These are phyloP conservation scores for Burhinus bistriatus DNA, from an alignment of 2,113 vertebrate species.

Conservation along the genomic window DNA sequence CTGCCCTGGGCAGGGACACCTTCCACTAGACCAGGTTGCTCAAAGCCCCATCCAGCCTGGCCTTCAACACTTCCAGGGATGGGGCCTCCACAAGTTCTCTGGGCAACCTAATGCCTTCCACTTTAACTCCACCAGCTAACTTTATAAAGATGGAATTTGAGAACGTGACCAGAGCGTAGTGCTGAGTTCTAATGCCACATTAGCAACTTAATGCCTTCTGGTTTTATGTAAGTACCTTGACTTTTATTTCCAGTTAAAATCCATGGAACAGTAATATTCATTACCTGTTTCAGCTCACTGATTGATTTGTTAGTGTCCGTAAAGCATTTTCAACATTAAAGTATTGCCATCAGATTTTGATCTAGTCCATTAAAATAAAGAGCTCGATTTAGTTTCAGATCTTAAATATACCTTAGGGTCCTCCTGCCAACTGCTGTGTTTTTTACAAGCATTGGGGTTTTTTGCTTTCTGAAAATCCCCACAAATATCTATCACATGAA, in stretches of 20 bases:
- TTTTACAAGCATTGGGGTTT: not conserved
- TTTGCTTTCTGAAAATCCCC: not conserved
- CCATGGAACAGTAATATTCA: not conserved
- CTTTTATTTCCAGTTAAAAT: constrained; percentile 37
- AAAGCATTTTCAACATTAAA: not conserved
- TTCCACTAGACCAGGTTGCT: not conserved
- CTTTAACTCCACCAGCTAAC: not conserved
- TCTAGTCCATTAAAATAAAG: not conserved
- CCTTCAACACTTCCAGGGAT: not conserved
- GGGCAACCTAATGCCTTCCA: not conserved
- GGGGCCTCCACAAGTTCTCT: not conserved
- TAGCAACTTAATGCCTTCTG: not conserved
- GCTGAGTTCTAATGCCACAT: not conserved
- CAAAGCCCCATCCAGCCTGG: not conserved
- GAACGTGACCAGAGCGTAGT: not conserved
- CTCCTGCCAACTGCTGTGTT: not conserved
- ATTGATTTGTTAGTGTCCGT: constrained; percentile 2
- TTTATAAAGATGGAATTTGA: constrained; percentile 9
- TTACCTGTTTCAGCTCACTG: not conserved
- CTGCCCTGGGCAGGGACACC: not conserved
- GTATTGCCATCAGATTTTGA: not conserved
- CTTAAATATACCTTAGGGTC: not conserved
- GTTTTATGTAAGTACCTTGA: not conserved
- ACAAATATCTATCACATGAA: not conserved
- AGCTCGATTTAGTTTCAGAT: not conserved